Evolutionary conservation across 2,797 vertebrate genomes (phyloP), one percentile per base, ranked within the genome.

Genomic region (Halcyon leucocephala): DNA sequence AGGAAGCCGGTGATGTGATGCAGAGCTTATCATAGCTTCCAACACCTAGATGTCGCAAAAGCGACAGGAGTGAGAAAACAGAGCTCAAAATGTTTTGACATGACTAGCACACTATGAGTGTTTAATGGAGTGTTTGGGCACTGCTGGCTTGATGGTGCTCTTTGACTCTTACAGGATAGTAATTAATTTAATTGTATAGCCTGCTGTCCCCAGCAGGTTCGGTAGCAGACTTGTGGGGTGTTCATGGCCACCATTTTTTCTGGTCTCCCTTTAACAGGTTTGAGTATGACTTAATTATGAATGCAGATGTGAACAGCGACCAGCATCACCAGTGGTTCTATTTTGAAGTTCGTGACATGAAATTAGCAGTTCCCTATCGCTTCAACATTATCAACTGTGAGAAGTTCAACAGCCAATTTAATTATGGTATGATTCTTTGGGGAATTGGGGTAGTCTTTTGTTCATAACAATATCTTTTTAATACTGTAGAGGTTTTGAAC

Each of bases 311-410:
- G 46, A 99, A 99, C 94, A 98, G 97, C 80, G 95, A 57, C 69
- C 97, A 99, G 83, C 98, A 99, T 44, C 98, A 98, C 51, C 99
- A 99, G 97, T 99, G 99, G 99, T 99, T 99, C 97, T 99, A 99
- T 96, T 99, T 99, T 57, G 98, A 98, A 97, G 98, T 99, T 94
- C 98, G 98, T 49, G 98, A 98, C 73, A 99, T 99, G 99, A 96
- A 87, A 94, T 87, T 97, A 1, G 95, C 95, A 0, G 54, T 98
- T 69, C 95, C 98, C 8, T 99, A 99, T 85, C 98, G 99, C 51
- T 99, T 99, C 97, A 99, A 99, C 81, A 20, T 99, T 97, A 98
- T 99, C 98, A 99, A 99, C 98, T 99, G 99, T 91, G 99, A 99
- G 98, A 99, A 99, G 97, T 88, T 97, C 94, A 99, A 99, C 97